Evolutionary conservation across 2,797 vertebrate species (phyloP).

Genomic region (Danio jaintianensis): DNA sequence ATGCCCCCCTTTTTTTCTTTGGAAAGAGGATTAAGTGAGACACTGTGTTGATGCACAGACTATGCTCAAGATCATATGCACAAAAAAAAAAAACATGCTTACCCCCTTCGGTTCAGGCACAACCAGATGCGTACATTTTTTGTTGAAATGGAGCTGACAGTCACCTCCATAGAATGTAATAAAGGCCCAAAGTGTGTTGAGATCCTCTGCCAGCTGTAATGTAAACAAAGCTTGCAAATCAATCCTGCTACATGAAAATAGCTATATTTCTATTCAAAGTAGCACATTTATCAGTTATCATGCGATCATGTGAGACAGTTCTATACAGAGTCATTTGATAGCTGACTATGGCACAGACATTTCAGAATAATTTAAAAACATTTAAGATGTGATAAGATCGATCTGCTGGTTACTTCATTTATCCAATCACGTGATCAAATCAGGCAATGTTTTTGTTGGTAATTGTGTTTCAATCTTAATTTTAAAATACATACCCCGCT

Average conservation of each 20-base stretch:
- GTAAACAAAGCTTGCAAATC: background rate
- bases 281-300: no score
- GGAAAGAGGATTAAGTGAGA: background rate
- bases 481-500: no score
- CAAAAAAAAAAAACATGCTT: slow-evolving; percentile 64
- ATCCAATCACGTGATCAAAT: no score
- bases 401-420: no score
- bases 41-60: background rate
- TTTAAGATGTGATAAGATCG: no score
- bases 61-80: slow-evolving; percentile 5
- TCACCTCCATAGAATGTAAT: slow-evolving; percentile 94
- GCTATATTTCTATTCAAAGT: no score
- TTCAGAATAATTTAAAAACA: no score
- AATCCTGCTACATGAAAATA: background rate
- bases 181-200: slow-evolving; percentile 91
- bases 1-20: background rate
- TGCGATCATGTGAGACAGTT: no score
- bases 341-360: no score
- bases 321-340: no score
- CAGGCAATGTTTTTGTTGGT: no score
- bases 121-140: slow-evolving; percentile 94
- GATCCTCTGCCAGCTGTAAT: slow-evolving; percentile 88
- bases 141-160: slow-evolving; percentile 93
- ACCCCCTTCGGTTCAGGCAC: slow-evolving; percentile 96
- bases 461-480: no score